phyloP scores from a whole-genome alignment of 2,888 invertebrate species.

The Brachynemurus nebulosus region DNA sequence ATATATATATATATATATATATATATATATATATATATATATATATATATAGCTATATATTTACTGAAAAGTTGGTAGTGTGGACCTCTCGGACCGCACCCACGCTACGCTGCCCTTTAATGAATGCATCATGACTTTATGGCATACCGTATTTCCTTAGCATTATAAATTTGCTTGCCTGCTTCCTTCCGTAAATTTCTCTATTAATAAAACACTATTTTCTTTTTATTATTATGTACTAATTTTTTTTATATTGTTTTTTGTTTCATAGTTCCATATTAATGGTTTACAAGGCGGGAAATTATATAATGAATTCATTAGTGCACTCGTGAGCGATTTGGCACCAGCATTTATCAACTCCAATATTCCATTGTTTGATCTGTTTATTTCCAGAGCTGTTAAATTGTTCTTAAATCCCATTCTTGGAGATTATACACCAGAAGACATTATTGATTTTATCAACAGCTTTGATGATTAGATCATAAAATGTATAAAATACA shows the following conservation, averaged over 20 bases:
- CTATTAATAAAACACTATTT: neutral
- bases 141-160: too few relatives aligned
- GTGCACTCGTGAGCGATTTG: neutral
- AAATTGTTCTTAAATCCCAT: neutral
- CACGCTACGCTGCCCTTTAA: too few relatives aligned
- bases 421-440: neutral
- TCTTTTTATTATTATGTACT: neutral
- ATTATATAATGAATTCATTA: constrained; percentile 1
- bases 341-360: constrained; percentile 3
- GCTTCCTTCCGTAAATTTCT: too few relatives aligned
- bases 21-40: too few relatives aligned
- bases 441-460: neutral
- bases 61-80: too few relatives aligned
- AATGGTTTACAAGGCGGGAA: neutral
- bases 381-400: neutral
- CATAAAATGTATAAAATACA: too few relatives aligned
- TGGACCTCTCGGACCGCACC: too few relatives aligned
- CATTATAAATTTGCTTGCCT: too few relatives aligned
- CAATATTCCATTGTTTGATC: neutral
- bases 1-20: too few relatives aligned
- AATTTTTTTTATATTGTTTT: neutral
- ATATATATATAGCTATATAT: too few relatives aligned
- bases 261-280: neutral
- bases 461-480: neutral
- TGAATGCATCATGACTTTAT: too few relatives aligned